Conservation (phyloP, 2,113 vertebrate species). For the Ranitomeya variabilis region DNA sequence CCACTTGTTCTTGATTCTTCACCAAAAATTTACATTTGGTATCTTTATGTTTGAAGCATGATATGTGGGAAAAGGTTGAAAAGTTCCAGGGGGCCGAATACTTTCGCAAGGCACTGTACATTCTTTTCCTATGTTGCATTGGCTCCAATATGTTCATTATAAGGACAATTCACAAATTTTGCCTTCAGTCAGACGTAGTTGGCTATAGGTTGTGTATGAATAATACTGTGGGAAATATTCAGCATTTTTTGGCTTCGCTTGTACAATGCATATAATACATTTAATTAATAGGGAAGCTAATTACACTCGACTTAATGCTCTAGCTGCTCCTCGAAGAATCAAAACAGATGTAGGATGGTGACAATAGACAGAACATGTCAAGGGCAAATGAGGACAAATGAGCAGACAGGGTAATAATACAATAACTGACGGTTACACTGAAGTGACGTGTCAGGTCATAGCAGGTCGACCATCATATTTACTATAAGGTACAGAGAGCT, state of each 20-base stretch:
- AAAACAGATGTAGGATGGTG: conserved; percentile 21
- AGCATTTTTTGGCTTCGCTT: not conserved
- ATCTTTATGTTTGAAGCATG: no score
- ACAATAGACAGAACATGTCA: conserved; percentile 15
- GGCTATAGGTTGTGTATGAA: not conserved
- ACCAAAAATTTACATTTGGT: no score
- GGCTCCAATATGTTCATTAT: not conserved
- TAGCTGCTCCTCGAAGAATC: not conserved
- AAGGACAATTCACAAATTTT: not conserved
- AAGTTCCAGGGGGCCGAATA: no score
- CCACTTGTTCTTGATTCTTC: no score
- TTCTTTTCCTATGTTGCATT: not conserved
- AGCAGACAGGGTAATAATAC: not conserved
- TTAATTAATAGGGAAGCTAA: conserved; percentile 9
- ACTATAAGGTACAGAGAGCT: not conserved
- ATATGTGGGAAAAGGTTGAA: no score
- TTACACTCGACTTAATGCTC: not conserved
- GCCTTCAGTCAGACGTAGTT: not conserved
- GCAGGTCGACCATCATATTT: not conserved
- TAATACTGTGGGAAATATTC: not conserved
- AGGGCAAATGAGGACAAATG: conserved; percentile 25
- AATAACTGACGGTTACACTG: not conserved
- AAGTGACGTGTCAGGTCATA: not conserved
- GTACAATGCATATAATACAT: conserved; percentile 1
- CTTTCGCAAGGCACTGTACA: no score